Base-by-base conservation (phyloP, 2,113 vertebrate species). In the Ornithorhynchus anatinus region DNA sequence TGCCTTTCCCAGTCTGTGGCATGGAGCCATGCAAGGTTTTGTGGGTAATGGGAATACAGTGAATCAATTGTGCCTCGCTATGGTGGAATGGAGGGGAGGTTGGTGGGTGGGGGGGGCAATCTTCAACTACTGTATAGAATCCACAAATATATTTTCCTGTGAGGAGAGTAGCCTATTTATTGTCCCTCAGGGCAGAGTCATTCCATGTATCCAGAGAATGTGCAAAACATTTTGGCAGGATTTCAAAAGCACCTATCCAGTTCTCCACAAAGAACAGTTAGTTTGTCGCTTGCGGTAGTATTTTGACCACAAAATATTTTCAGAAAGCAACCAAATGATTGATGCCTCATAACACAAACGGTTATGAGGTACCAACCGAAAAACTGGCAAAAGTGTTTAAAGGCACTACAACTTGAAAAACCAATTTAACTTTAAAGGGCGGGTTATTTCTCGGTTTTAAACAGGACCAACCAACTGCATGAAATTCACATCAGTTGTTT, bases 191-290 rank as follows among this genome's bases (percentile, higher is more conserved):
- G 48, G 69, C 35, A 64, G 86, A 86, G 67, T 70, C 22, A 56
- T 82, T 77, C 57, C 80, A 58, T 86, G 8, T 63, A 54, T 85
- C 82, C 69, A 13, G 4, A 22, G 81, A 79, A n/a, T 84, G 82
- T 81, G 75, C 51, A 73, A 66, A 82, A 54, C 56, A 61, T 63
- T 84, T 87, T 72, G 79, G 50, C 11, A 38, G 60, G 74, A 85
- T 53, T 72, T 53, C 58, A 79, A 76, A 82, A 69, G 59, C 33
- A 56, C 32, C 32, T 36, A 52, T 1, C 48, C 69, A 81, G 63
- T 84, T 72, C 79, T 59, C 42, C 19, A 1, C 82, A 85, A 86
- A 86, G 62, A 76, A 63, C 77, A 86, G 66, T 57, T 75, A 65
- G 58, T 51, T 31, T 61, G 39, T 66, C 76, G 51, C 47, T 42